phyloP scores from a whole-genome alignment of 2,797 vertebrate genomes.

The Artibeus jamaicensis region DNA sequence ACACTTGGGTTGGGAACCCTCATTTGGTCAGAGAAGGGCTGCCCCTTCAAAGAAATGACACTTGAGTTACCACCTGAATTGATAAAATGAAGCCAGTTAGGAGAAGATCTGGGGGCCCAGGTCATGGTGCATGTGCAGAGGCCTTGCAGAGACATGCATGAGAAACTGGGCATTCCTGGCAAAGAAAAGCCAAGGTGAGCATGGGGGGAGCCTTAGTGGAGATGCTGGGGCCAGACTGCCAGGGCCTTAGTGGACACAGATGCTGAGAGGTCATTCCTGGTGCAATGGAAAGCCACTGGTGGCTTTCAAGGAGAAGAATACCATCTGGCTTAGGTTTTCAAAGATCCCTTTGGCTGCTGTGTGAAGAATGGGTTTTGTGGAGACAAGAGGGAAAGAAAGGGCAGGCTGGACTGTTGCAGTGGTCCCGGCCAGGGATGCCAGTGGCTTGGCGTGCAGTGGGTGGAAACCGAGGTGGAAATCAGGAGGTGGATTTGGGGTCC shows the following conservation, averaged over 20 bases:
- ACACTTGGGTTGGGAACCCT: neutral
- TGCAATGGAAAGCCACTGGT: neutral
- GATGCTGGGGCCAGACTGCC: neutral
- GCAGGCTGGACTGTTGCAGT: neutral
- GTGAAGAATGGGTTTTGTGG: neutral
- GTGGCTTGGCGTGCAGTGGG: neutral
- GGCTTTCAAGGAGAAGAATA: neutral
- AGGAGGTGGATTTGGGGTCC: neutral
- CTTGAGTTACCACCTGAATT: neutral
- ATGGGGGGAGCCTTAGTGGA: accelerated
- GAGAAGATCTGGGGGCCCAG: neutral
- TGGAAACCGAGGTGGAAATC: neutral
- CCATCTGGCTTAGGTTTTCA: neutral
- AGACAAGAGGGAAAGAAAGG: neutral
- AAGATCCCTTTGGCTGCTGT: neutral
- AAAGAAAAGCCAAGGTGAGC: neutral
- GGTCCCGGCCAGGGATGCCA: neutral
- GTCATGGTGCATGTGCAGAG: neutral
- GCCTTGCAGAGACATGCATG: neutral
- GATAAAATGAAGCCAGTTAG: neutral
- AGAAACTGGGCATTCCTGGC: neutral
- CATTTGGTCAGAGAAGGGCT: neutral
- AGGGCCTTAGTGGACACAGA: neutral
- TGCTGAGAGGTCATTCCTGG: neutral
- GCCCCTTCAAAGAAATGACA: neutral